A percentile compares a stretch with the other conserved stretches of the same genome.
Conservation (phyloP, 2,888 invertebrate species). For the Drosophila limbata region DNA sequence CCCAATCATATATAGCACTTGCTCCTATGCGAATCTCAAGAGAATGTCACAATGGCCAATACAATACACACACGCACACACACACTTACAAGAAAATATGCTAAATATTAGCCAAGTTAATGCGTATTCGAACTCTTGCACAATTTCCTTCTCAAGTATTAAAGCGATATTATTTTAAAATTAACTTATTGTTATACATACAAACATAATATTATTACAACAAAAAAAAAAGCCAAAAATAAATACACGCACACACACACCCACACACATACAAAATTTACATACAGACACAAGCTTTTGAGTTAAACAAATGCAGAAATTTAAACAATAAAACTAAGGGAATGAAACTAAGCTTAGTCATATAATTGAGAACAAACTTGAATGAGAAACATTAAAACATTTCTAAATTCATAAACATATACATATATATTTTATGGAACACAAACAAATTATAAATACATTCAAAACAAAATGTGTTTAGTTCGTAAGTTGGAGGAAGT, state of each 20-base stretch:
- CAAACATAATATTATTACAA: conserved; percentile 63
- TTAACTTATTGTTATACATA: conserved; percentile 72
- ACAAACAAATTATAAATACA: conserved; percentile 52
- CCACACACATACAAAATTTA: conserved; percentile 22
- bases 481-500: conserved; percentile 49
- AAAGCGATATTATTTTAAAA: conserved; percentile 79
- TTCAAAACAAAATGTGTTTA: conserved; percentile 50
- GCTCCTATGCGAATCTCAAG: conserved; percentile 73
- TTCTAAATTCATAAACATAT: conserved; percentile 35
- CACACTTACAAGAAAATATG: conserved; percentile 32
- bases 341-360: conserved; percentile 47
- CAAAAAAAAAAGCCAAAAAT: conserved; percentile 47
- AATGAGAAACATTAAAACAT: conserved; percentile 27
- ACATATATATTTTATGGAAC: conserved; percentile 42
- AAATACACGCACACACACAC: conserved; percentile 38
- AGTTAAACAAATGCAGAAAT: conserved; percentile 46
- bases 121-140: conserved; percentile 69
- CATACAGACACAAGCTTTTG: conserved; percentile 32
- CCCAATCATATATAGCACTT: conserved; percentile 45
- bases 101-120: conserved; percentile 46
- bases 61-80: conserved; percentile 11
- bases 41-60: conserved; percentile 64
- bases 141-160: conserved; percentile 80
- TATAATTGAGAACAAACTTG: conserved; percentile 34
- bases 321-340: conserved; percentile 43